Conservation (phyloP, 2,888 invertebrate genomes). For the Aporophyla lueneburgensis region DNA sequence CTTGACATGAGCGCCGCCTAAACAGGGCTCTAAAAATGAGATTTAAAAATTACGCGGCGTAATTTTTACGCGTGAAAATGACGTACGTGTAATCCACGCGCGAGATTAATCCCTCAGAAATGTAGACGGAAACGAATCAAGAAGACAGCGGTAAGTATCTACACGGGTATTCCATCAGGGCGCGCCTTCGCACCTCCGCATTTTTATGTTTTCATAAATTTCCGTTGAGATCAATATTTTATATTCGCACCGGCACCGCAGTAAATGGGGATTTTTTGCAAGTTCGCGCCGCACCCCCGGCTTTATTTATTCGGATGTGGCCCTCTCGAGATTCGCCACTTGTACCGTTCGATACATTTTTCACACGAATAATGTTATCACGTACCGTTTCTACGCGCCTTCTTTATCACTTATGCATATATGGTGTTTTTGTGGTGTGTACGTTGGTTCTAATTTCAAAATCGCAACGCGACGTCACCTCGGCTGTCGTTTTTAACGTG, state of each 20-base stretch:
- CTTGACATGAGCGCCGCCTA: slow-evolving; percentile 64
- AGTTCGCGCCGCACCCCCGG: slow-evolving; percentile 77
- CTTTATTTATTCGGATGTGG: slow-evolving; percentile 82
- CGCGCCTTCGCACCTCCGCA: slow-evolving; percentile 80
- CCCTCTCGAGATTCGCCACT: slow-evolving; percentile 83
- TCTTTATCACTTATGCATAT: slow-evolving; percentile 73
- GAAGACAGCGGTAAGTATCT: slow-evolving; percentile 71
- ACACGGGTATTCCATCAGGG: slow-evolving; percentile 84
- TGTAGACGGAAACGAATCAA: slow-evolving; percentile 68
- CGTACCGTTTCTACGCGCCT: slow-evolving; percentile 74
- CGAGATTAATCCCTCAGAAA: slow-evolving; percentile 72
- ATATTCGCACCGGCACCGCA: slow-evolving; percentile 83
- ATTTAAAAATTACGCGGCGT: slow-evolving; percentile 67
- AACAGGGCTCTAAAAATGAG: slow-evolving; percentile 65
- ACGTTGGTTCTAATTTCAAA: slow-evolving; percentile 65
- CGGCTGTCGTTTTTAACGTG: slow-evolving; percentile 54
- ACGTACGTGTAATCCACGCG: slow-evolving; percentile 67
- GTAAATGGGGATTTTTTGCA: slow-evolving; percentile 82
- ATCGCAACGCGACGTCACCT: slow-evolving; percentile 46
- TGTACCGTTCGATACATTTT: slow-evolving; percentile 86
- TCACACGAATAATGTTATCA: slow-evolving; percentile 86
- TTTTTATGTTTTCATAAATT: slow-evolving; percentile 90
- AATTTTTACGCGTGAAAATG: slow-evolving; percentile 69
- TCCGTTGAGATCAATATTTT: slow-evolving; percentile 88
- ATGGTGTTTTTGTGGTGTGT: slow-evolving; percentile 57